phyloP scores from a whole-genome alignment of 2,113 vertebrate species.

The Meles meles region DNA sequence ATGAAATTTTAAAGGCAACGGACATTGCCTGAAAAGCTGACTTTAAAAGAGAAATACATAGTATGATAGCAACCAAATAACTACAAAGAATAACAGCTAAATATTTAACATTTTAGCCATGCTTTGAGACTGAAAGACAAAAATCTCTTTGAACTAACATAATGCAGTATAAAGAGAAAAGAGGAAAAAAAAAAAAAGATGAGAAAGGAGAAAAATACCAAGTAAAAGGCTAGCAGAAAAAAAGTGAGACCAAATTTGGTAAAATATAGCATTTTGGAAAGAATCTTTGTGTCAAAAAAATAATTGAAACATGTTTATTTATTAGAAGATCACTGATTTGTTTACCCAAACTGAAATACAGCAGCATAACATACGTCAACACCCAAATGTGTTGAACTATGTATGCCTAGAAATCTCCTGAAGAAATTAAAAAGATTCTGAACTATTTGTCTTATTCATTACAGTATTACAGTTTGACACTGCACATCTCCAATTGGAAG shows the following conservation, averaged over 20 bases:
- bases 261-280: conserved; percentile 25
- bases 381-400: conserved; percentile 46
- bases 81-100: neutral
- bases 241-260: neutral
- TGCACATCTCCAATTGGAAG: conserved; percentile 1
- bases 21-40: neutral
- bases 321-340: conserved; percentile 52
- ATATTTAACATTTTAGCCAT: neutral
- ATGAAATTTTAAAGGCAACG: neutral
- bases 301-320: conserved; percentile 55
- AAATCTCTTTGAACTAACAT: neutral
- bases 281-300: conserved; percentile 56
- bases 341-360: conserved; percentile 62
- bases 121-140: neutral
- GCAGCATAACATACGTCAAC: conserved; percentile 64
- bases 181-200: neutral
- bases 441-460: conserved; percentile 66
- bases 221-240: neutral
- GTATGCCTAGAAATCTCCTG: conserved; percentile 40
- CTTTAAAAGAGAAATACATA: neutral
- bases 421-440: conserved; percentile 43
- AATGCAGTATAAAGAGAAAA: neutral
- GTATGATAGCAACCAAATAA: neutral
- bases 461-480: conserved; percentile 40
- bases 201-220: neutral